phyloP scores from a whole-genome alignment of 1,140 invertebrate genomes.

The Drosophila kanapiae region DNA sequence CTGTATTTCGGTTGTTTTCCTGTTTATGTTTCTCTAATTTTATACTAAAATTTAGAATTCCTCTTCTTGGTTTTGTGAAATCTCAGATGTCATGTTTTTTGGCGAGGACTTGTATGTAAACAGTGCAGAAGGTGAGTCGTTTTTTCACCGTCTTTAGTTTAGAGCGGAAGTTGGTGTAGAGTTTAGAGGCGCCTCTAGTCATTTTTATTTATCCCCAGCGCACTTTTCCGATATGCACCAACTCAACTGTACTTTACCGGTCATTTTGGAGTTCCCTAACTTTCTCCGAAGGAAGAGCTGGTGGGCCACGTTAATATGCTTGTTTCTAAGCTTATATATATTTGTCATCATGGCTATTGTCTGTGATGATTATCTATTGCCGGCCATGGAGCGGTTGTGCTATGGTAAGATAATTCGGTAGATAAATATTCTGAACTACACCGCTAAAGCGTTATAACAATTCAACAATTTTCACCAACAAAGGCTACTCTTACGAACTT shows the following conservation, averaged over 20 bases:
- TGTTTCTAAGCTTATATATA: conserved; percentile 92
- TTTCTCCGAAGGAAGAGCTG: conserved; percentile 89
- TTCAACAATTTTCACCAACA: neutral
- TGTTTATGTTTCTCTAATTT: too few relatives aligned
- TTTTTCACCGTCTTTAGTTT: too few relatives aligned
- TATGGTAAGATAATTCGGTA: conserved; percentile 88
- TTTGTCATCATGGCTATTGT: conserved; percentile 92
- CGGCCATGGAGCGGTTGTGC: conserved; percentile 93
- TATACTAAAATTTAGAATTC: too few relatives aligned
- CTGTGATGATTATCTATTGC: conserved; percentile 95
- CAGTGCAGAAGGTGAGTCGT: too few relatives aligned
- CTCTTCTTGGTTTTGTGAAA: too few relatives aligned
- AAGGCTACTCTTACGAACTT: neutral
- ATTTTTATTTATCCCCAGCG: too few relatives aligned
- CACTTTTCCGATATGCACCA: neutral
- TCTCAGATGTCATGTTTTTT: too few relatives aligned
- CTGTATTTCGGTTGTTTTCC: too few relatives aligned
- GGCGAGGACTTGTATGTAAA: too few relatives aligned
- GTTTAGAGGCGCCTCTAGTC: too few relatives aligned
- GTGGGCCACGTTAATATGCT: conserved; percentile 89
- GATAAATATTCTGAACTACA: neutral
- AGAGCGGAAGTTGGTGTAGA: too few relatives aligned
- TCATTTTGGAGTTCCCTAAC: conserved; percentile 92
- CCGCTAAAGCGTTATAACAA: neutral
- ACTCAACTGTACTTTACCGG: conserved; percentile 88